These are phyloP conservation scores for Ommatoiulus sabulosus DNA, from an alignment of 2,888 invertebrate species.

Conservation along the genomic window DNA sequence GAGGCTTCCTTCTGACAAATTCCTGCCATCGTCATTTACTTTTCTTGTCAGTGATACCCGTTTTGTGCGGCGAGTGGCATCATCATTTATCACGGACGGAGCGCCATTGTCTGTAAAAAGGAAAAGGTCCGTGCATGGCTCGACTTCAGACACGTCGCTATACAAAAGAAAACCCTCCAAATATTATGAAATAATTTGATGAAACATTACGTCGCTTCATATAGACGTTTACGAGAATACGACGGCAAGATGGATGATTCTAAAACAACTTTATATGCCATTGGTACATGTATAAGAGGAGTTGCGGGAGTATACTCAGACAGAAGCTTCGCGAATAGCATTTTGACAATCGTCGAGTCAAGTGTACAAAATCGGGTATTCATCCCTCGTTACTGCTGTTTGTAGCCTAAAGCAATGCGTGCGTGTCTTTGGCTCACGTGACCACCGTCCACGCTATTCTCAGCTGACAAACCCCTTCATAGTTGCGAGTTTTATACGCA, in stretches of 20 bases:
- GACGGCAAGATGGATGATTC: not conserved
- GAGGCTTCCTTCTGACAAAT: not conserved
- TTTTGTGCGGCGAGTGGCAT: not conserved
- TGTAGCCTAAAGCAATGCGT: too few relatives aligned
- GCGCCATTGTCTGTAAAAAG: slow-evolving; percentile 15
- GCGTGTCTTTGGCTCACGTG: too few relatives aligned
- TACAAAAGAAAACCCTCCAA: not conserved
- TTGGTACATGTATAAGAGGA: too few relatives aligned
- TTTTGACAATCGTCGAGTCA: too few relatives aligned
- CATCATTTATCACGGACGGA: slow-evolving; percentile 17
- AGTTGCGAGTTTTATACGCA: too few relatives aligned
- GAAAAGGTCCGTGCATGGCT: too few relatives aligned
- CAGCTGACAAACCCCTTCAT: too few relatives aligned
- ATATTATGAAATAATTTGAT: slow-evolving; percentile 31
- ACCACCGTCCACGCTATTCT: too few relatives aligned
- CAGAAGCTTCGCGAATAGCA: too few relatives aligned
- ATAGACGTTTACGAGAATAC: not conserved
- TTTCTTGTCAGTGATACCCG: slow-evolving; percentile 7
- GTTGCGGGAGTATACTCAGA: not conserved
- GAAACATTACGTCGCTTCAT: not conserved
- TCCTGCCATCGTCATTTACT: slow-evolving; percentile 36
- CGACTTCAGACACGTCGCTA: not conserved
- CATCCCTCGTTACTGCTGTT: too few relatives aligned
- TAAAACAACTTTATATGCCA: not conserved
- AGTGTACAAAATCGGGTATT: too few relatives aligned